phyloP scores from a whole-genome alignment of 2,888 invertebrate genomes.

The Steinernema carpocapsae region DNA sequence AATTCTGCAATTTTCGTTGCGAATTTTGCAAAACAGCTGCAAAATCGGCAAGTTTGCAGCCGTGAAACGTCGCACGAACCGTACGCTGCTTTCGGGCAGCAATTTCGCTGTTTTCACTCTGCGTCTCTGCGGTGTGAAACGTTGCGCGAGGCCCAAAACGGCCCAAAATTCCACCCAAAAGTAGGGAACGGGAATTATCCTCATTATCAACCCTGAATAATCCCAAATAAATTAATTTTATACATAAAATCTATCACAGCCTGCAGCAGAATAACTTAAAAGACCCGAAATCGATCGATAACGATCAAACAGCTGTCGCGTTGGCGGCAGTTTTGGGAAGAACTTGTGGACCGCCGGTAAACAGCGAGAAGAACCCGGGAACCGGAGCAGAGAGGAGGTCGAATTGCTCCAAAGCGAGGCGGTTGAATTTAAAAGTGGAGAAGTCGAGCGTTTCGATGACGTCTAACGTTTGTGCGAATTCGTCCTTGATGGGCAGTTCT shows the following conservation, averaged over 20 bases:
- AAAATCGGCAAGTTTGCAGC: too few species aligned
- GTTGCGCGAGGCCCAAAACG: too few species aligned
- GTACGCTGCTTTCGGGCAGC: too few species aligned
- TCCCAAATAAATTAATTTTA: slow-evolving; percentile 29
- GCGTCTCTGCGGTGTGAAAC: too few species aligned
- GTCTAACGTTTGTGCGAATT: slow-evolving; percentile 37
- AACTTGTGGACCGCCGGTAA: slow-evolving; percentile 46
- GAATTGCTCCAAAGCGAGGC: slow-evolving; percentile 43
- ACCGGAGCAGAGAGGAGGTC: slow-evolving; percentile 42
- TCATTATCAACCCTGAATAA: too few species aligned
- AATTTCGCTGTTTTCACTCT: too few species aligned
- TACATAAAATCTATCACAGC: slow-evolving; percentile 21
- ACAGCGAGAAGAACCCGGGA: slow-evolving; percentile 39
- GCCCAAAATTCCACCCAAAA: too few species aligned
- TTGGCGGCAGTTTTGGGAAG: slow-evolving; percentile 16
- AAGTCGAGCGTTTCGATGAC: slow-evolving; percentile 46
- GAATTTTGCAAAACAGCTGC: too few species aligned
- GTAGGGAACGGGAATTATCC: too few species aligned
- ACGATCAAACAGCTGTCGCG: not conserved
- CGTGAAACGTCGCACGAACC: too few species aligned
- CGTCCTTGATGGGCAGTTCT: not conserved
- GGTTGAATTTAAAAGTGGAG: slow-evolving; percentile 45
- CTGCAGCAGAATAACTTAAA: too few species aligned
- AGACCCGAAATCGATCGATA: slow-evolving; percentile 19
- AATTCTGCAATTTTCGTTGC: too few species aligned